Base-by-base conservation (phyloP, 1,140 invertebrate genomes). In the Olivierus martensii region DNA sequence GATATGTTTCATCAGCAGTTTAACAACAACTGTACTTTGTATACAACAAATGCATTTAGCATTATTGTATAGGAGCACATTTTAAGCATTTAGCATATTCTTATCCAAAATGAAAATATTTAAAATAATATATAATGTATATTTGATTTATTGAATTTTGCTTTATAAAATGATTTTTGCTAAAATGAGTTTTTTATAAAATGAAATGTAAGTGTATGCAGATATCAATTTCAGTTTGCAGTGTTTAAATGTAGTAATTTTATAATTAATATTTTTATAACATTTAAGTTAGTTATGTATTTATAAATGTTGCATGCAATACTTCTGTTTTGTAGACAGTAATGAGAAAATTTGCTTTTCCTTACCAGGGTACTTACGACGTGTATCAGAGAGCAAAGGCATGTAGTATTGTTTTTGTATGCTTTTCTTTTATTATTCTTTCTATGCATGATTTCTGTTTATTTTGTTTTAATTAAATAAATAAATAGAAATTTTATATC, bases 301-400 rank as follows among this genome's bases (percentile, higher is more conserved):
- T 18, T 38, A 38, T 19, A 14, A 38, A 17, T 38, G 18, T 18
- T 17, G 28, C 28, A 28, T 28, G 28, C 2, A 10, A 0, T 37
- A 17, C 12, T 37, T 17, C 3, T 18, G 18, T 36, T 18, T 15
- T 48, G 4, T 11, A 17, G 12, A 37, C 4, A 36, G 5, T 52
- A 6, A 44, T 49, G 50, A 19, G 50, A 37, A 38, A 47, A 48
- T 18, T 56, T 56, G 47, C 49, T 45, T 35, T 56, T 46, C 41
- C 46, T 28, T 56, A 48, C 44, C 51, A 56, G 54, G 54, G 49
- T 47, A 48, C 54, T 42, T 56, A 56, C 17, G 49, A 45, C 21
- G 38, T 46, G 22, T 51, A 56, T 38, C 49, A 56, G 51, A 56
- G 54, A 51, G 36, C 49, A 56, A 56, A 56, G 54, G 54, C 49